These are phyloP conservation scores for Poeciliopsis turneri DNA, from an alignment of 2,797 vertebrate species.

Conservation along the genomic window DNA sequence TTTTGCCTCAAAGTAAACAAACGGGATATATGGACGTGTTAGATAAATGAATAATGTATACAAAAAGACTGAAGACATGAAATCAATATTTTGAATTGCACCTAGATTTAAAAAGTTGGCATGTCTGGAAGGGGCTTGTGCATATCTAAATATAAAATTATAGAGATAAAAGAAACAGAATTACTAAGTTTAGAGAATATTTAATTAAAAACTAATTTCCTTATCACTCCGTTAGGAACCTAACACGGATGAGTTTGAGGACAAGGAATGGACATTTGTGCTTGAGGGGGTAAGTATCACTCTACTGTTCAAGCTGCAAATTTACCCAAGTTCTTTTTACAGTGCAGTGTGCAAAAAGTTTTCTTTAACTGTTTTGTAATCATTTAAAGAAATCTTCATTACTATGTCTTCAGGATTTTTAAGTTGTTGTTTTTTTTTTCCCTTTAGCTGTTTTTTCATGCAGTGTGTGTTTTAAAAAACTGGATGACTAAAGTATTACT, in stretches of 20 bases:
- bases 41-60: not conserved
- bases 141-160: not conserved
- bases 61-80: not conserved
- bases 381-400: not conserved
- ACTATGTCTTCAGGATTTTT: not conserved
- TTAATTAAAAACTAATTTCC: not conserved
- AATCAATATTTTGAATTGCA: not conserved
- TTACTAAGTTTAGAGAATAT: not conserved
- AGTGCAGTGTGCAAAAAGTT: not conserved
- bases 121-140: not conserved
- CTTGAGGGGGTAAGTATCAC: slow-evolving; percentile 87
- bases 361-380: slow-evolving; percentile 1
- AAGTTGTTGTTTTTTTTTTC: not conserved
- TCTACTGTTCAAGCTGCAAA: not conserved
- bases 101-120: not conserved
- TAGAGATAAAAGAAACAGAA: not conserved
- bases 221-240: slow-evolving; percentile 77
- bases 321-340: not conserved
- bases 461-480: not conserved
- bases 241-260: slow-evolving; percentile 88
- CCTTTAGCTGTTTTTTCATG: not conserved
- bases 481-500: not conserved
- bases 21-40: not conserved
- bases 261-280: slow-evolving; percentile 94
- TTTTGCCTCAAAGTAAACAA: not conserved